phyloP scores from a whole-genome alignment of 1,140 invertebrate species.

The Drusus annulatus region DNA sequence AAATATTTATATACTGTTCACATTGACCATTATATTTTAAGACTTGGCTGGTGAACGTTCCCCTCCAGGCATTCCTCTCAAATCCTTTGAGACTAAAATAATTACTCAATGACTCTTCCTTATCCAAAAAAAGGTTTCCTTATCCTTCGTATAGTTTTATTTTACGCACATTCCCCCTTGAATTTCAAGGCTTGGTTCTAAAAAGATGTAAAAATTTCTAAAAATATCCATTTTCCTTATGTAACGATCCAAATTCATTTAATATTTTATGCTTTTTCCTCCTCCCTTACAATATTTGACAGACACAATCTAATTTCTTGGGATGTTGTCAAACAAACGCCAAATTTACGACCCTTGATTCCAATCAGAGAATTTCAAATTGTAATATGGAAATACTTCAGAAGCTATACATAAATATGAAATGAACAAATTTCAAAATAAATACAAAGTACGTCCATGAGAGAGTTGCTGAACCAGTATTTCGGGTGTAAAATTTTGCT shows the following conservation, averaged over 20 bases:
- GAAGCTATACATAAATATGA: too few relatives aligned
- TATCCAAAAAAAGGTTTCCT: background rate
- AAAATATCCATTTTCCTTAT: background rate
- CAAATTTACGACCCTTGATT: background rate
- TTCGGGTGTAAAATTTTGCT: too few relatives aligned
- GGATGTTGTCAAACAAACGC: background rate
- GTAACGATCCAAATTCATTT: background rate
- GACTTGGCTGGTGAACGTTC: too few relatives aligned
- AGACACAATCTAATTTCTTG: background rate
- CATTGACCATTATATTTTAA: background rate
- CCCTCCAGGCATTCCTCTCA: too few relatives aligned
- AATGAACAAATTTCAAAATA: too few relatives aligned
- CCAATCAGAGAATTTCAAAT: slow-evolving; percentile 16
- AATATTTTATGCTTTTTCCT: background rate
- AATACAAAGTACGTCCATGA: too few relatives aligned
- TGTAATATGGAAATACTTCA: background rate
- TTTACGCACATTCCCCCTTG: too few relatives aligned
- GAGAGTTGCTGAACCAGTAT: too few relatives aligned
- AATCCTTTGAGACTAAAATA: too few relatives aligned
- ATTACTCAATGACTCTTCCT: background rate
- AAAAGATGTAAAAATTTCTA: background rate
- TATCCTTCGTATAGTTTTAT: too few relatives aligned
- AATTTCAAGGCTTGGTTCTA: too few relatives aligned
- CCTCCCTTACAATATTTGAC: background rate
- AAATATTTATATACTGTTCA: background rate